These are phyloP conservation scores for Pyrochroa serraticornis DNA, from an alignment of 2,888 invertebrate genomes.

Conservation along the genomic window DNA sequence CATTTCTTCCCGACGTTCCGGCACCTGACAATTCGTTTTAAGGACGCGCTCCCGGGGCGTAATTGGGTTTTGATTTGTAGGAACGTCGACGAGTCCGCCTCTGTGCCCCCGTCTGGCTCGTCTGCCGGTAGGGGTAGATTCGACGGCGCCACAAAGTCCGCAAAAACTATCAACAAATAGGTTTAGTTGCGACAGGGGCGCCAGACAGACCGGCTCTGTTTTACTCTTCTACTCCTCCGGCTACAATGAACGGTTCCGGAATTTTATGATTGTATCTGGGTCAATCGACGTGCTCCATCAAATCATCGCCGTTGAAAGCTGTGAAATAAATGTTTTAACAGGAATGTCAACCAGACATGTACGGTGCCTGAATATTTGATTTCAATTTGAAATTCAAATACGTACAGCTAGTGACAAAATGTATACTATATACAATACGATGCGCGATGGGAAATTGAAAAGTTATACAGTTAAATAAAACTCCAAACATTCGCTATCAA, in stretches of 20 bases:
- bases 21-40: not conserved
- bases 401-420: conserved; percentile 42
- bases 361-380: conserved; percentile 55
- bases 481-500: conserved; percentile 39
- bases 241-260: conserved; percentile 23
- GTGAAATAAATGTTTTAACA: conserved; percentile 52
- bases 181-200: conserved; percentile 39
- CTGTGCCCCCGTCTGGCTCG: no score
- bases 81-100: no score
- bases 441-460: conserved; percentile 52
- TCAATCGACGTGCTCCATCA: conserved; percentile 45
- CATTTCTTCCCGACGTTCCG: not conserved
- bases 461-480: conserved; percentile 55
- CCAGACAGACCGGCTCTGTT: conserved; percentile 36
- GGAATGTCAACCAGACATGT: conserved; percentile 49
- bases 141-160: conserved; percentile 37
- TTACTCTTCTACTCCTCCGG: conserved; percentile 24
- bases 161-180: conserved; percentile 46
- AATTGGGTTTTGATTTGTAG: not conserved
- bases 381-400: conserved; percentile 57
- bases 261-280: conserved; percentile 44
- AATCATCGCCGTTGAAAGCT: conserved; percentile 41
- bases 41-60: not conserved
- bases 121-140: not conserved
- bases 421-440: conserved; percentile 45